A percentile compares a stretch with the other conserved stretches of the same genome.
Conservation (phyloP, 2,113 vertebrate genomes). For the Salminus brasiliensis region DNA sequence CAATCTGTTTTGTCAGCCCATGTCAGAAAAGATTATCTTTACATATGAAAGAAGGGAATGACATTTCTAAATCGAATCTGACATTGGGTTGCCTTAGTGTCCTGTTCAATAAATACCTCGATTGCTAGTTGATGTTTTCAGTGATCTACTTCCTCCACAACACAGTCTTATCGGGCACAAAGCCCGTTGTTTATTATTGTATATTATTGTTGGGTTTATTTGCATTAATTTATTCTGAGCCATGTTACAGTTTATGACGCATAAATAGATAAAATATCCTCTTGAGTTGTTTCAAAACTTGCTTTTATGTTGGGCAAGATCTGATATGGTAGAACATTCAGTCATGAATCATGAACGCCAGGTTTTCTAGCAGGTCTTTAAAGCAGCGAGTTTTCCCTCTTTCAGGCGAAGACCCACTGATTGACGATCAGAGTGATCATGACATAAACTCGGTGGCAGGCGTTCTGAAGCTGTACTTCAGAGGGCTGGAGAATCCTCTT, state of each 20-base stretch:
- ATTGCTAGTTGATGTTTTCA: constrained; percentile 8
- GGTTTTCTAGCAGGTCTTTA: neutral
- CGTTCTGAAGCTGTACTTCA: constrained; percentile 97
- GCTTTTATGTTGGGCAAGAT: neutral
- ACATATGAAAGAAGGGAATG: neutral
- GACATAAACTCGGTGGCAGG: constrained; percentile 98
- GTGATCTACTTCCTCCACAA: neutral
- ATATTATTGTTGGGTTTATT: neutral
- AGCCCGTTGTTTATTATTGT: too few relatives aligned
- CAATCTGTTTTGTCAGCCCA: constrained; percentile 12
- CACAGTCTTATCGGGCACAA: neutral
- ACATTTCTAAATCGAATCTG: constrained; percentile 4
- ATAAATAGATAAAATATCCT: neutral
- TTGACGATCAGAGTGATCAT: constrained; percentile 91
- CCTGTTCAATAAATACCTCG: neutral
- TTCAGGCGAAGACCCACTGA: constrained; percentile 93
- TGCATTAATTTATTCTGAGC: neutral
- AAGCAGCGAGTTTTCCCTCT: neutral
- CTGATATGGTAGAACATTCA: neutral
- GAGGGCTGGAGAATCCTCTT: constrained; percentile 94
- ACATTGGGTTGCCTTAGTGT: neutral
- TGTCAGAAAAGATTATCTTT: constrained; percentile 13
- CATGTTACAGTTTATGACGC: neutral
- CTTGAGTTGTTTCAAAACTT: neutral
- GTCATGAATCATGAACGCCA: neutral